Conservation (phyloP, 2,113 vertebrate species). For the Orycteropus afer region DNA sequence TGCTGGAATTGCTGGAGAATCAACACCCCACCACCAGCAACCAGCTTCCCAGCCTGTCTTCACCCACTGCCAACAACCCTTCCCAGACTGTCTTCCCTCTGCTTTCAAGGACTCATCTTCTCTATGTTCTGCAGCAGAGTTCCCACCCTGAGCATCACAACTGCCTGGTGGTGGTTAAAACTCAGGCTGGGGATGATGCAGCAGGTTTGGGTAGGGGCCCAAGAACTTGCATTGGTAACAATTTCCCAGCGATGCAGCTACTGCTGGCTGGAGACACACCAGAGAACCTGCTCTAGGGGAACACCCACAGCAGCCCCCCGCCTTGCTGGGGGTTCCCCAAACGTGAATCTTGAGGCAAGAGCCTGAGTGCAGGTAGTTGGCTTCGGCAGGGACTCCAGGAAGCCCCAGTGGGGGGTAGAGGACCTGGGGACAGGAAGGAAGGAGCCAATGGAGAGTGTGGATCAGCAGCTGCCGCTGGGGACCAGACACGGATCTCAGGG, state of each 20-base stretch:
- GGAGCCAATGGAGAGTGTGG: rapidly evolving
- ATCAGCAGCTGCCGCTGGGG: too few relatives aligned
- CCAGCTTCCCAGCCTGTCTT: background rate
- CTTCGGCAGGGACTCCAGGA: background rate
- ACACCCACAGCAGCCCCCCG: rapidly evolving
- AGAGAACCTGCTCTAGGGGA: background rate
- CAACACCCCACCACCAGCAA: background rate
- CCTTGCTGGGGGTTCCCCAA: rapidly evolving
- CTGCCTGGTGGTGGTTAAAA: background rate
- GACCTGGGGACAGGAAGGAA: background rate
- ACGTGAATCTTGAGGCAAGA: background rate
- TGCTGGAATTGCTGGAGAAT: background rate
- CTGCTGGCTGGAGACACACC: background rate
- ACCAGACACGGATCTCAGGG: background rate
- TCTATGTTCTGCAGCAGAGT: background rate
- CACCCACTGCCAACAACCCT: background rate
- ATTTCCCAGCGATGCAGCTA: background rate
- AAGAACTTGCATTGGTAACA: too few relatives aligned
- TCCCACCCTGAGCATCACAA: rapidly evolving
- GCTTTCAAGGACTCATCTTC: too few relatives aligned
- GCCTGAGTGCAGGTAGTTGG: rapidly evolving
- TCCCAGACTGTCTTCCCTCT: too few relatives aligned
- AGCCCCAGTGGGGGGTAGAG: background rate
- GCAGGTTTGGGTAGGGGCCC: too few relatives aligned
- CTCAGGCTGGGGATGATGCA: rapidly evolving